Evolutionary conservation across 2,797 vertebrate species (phyloP), one percentile per base, ranked within the genome.

Genomic region (Dermochelys coriacea): DNA sequence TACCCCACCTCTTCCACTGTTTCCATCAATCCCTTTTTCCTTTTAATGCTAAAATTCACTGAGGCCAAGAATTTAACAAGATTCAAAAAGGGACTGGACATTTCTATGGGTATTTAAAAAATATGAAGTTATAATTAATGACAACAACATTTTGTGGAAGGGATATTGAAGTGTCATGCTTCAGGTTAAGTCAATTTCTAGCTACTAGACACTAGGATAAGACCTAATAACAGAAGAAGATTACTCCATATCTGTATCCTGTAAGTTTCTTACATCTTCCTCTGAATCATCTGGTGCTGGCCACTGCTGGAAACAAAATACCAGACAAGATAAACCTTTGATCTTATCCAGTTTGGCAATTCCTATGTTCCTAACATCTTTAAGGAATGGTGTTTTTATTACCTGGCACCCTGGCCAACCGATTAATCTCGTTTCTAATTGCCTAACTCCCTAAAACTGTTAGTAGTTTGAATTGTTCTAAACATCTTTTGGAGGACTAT

Each of bases 401-500:
- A 96, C 90, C 84, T 97, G 88, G 64, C 95, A n/a, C 12, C 82
- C 97, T 97, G 83, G 52, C 74, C 87, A 97, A 96, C 78, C 37
- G 92, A 90, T 94, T 95, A 91, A 91, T 95, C 94, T 97, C 86
- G 71, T 96, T 97, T 97, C 79, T 91, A 97, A 91, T 97, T 95
- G 95, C 85, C 94, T 95, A 95, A 88, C 34, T 97, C 86, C 94
- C 85, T 97, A 92, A 97, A 98, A 97, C 95, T 89, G 93, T 93
- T 68, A 4, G 57, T 90, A 96, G 91, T 97, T 97, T 86, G 97
- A 98, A 98, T 97, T 93, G 79, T 89, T 97, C 90, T 87, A 97
- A 94, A 93, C 79, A 94, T 97, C 97, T 78, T 97, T 97, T 94
- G 82, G 97, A 93, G 82, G 94, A 97, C 98, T 98, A 98, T 97